Conservation (phyloP, 2,113 vertebrate genomes). For the Motacilla tschutschensis region DNA sequence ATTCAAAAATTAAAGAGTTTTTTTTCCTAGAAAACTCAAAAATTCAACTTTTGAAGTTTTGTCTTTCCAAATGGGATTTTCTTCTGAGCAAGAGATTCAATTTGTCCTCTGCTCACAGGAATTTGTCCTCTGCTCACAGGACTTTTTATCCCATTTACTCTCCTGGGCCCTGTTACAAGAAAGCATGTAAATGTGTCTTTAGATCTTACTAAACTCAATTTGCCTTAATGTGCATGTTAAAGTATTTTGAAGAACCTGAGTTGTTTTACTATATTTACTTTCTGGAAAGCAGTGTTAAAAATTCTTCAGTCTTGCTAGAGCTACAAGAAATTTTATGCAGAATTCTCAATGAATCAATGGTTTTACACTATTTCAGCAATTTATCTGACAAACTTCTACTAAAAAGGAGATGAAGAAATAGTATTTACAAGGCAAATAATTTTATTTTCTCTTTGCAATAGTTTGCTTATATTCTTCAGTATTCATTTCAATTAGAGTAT, state of each 20-base stretch:
- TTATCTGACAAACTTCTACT: not conserved
- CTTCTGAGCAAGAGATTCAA: not conserved
- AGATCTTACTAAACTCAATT: not conserved
- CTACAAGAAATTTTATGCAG: not conserved
- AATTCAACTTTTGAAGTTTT: not conserved
- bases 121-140: not conserved
- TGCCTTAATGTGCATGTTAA: not conserved
- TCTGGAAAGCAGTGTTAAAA: not conserved
- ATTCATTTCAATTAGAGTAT: not conserved
- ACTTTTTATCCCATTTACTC: not conserved
- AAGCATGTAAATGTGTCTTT: not conserved
- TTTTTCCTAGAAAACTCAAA: not conserved
- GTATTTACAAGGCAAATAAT: not conserved
- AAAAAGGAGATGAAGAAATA: not conserved
- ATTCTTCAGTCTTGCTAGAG: not conserved
- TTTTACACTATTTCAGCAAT: not conserved
- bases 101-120: not conserved
- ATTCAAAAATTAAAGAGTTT: not conserved
- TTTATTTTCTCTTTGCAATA: not conserved
- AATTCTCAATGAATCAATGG: not conserved
- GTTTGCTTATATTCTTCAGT: not conserved
- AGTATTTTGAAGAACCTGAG: not conserved
- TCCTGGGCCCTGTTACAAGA: not conserved
- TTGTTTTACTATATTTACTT: not conserved
- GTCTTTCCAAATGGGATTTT: not conserved